These are phyloP conservation scores for Genyomyrus donnyi DNA, from an alignment of 2,113 vertebrate genomes.

Conservation along the genomic window DNA sequence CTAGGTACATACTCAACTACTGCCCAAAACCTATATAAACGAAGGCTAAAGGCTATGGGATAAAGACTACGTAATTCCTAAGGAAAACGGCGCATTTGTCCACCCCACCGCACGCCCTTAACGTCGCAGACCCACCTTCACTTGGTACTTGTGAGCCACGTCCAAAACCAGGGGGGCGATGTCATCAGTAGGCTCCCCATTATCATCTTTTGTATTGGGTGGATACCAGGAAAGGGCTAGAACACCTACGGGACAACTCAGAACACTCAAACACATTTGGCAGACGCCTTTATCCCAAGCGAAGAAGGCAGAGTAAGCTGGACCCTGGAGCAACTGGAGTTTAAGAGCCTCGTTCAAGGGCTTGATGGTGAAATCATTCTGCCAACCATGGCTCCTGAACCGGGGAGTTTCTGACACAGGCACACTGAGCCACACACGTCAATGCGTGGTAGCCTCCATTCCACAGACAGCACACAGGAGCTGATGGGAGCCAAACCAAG, in stretches of 20 bases:
- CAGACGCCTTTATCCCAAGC: not conserved
- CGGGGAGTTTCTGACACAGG: not conserved
- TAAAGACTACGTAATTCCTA: not conserved
- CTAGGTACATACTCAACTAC: not conserved
- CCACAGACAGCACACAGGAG: not conserved
- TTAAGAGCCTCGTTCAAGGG: not conserved
- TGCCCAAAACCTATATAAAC: not conserved
- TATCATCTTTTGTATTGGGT: slow-evolving; percentile 75
- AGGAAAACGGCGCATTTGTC: not conserved
- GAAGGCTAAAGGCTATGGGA: not conserved
- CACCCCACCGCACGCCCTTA: not conserved
- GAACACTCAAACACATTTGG: not conserved
- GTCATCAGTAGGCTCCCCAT: slow-evolving; percentile 74
- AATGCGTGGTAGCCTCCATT: not conserved
- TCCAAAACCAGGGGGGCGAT: slow-evolving; percentile 80
- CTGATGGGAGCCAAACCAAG: not conserved
- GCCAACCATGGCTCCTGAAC: not conserved
- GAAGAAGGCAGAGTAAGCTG: not conserved
- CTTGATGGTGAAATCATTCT: not conserved
- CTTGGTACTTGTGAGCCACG: slow-evolving; percentile 78
- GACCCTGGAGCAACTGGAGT: not conserved
- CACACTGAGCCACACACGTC: not conserved
- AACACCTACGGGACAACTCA: slow-evolving; percentile 65
- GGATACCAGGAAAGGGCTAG: slow-evolving; percentile 93
- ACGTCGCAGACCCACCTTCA: slow-evolving; percentile 70